These are phyloP conservation scores for Oxyruncus cristatus DNA, from an alignment of 2,113 vertebrate species.

Conservation along the genomic window DNA sequence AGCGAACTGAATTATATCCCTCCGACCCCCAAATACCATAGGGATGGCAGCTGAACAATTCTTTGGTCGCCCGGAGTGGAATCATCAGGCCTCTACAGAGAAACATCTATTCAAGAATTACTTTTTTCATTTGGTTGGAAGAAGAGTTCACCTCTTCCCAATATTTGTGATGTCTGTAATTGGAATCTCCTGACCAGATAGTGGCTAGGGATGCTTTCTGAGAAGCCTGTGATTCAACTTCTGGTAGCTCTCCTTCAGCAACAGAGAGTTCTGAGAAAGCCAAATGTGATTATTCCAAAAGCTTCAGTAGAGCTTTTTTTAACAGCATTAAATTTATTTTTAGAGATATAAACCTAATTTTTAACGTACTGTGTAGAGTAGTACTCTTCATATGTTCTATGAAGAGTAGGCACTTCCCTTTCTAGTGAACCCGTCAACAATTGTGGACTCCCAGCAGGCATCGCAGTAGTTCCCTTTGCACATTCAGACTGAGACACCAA, in stretches of 20 bases:
- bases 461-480: not conserved
- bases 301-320: not conserved
- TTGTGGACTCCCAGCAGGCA: not conserved
- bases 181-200: not conserved
- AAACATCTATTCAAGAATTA: not conserved
- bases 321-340: not conserved
- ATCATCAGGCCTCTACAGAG: not conserved
- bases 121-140: not conserved
- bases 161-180: not conserved
- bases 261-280: not conserved
- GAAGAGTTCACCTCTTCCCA: not conserved
- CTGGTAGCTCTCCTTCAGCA: not conserved
- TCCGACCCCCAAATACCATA: not conserved
- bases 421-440: not conserved
- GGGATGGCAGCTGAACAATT: not conserved
- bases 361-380: not conserved
- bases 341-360: not conserved
- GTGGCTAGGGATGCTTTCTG: not conserved
- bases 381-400: no score
- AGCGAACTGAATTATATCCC: not conserved
- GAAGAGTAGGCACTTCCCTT: not conserved
- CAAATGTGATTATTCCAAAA: not conserved
- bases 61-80: not conserved
- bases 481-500: not conserved
- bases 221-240: not conserved